Evolutionary conservation across 1,140 invertebrate genomes (phyloP).

Genomic region (Aplysia californica): DNA sequence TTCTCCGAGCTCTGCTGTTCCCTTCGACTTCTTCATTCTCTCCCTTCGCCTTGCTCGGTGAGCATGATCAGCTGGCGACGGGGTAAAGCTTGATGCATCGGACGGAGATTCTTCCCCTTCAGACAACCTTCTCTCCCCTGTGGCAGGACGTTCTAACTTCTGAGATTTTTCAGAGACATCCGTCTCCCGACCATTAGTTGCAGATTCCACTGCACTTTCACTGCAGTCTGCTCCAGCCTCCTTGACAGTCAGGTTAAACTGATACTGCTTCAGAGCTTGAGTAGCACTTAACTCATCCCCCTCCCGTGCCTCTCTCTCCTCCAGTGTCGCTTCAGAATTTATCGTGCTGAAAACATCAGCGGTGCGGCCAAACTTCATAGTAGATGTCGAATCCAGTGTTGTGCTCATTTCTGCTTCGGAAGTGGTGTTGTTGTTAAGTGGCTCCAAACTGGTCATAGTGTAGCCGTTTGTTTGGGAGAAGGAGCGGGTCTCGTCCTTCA

Average conservation of each 20-base stretch:
- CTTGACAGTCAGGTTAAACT: slow-evolving; percentile 5
- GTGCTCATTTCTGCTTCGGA: background rate
- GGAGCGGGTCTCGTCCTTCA: background rate
- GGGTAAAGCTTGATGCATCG: background rate
- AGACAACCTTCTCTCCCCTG: slow-evolving; percentile 5
- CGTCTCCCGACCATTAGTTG: background rate
- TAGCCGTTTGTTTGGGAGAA: too few relatives aligned
- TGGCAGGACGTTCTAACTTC: background rate
- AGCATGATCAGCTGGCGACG: background rate
- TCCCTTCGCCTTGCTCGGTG: background rate
- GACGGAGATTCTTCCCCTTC: background rate
- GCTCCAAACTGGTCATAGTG: background rate
- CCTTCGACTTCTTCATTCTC: background rate
- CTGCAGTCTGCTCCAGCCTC: background rate
- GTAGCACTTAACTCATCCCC: background rate
- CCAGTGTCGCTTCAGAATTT: background rate
- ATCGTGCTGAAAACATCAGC: slow-evolving; percentile 4
- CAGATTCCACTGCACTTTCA: background rate
- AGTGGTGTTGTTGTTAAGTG: background rate
- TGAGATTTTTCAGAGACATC: too few relatives aligned
- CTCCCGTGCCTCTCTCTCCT: background rate
- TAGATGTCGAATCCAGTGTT: background rate
- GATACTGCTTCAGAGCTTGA: slow-evolving; percentile 11
- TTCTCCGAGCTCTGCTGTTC: background rate
- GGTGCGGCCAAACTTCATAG: slow-evolving; percentile 14